Base-by-base conservation (phyloP, 2,113 vertebrate species). In the Zapus hudsonius region DNA sequence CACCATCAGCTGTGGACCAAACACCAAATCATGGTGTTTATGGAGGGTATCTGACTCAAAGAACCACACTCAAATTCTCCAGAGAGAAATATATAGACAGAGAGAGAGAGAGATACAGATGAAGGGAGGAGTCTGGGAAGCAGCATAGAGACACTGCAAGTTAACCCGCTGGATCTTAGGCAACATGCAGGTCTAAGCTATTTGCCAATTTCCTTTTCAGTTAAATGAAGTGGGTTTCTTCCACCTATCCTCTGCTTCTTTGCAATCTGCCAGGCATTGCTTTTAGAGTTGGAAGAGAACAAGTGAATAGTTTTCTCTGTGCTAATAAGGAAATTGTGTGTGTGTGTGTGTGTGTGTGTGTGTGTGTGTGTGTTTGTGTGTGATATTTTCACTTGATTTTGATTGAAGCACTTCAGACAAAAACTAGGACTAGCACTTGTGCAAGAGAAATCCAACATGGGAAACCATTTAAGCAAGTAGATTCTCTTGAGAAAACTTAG, bases 321-420 rank as follows among this genome's bases (percentile, higher is more conserved):
- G 59, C 66, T 61, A 55, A 61, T 86, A 66, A 12, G 16, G 63
- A 75, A 22, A n/a, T n/a, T n/a, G n/a, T n/a, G n/a, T n/a, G n/a
- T n/a, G n/a, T n/a, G n/a, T n/a, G n/a, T n/a, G n/a, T n/a, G n/a
- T n/a, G n/a, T n/a, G n/a, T n/a, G n/a, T n/a, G n/a, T n/a, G n/a
- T n/a, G n/a, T n/a, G n/a, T n/a, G n/a, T n/a, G n/a, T n/a, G n/a
- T n/a, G n/a, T n/a, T n/a, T n/a, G n/a, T n/a, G n/a, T n/a, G 7
- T 94, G 66, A 84, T 29, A 33, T 80, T 61, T 87, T 59, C 31
- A 55, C 29, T 70, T n/a, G 25, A 57, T 66, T 44, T 86, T 96
- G 23, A 92, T 92, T 31, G 61, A 23, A 79, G 55, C 16, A 29
- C 3, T 76, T 15, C 31, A 67, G 36, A 27, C 0, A 74, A 33